Conservation (phyloP, 2,888 invertebrate species). For the Drosophila affinis region DNA sequence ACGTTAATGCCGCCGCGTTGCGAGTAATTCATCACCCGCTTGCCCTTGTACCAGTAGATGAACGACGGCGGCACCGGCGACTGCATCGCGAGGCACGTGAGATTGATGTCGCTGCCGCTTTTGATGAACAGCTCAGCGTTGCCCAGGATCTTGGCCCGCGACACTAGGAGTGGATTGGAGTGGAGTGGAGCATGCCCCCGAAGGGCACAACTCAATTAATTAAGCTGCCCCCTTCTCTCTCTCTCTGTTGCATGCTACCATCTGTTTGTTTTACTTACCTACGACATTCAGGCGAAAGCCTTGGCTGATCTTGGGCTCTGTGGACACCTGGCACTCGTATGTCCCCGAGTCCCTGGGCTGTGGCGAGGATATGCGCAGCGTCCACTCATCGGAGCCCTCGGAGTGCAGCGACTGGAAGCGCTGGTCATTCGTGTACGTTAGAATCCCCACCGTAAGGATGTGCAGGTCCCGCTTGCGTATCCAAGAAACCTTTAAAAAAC, state of each 20-base stretch:
- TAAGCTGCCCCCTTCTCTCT: conserved; percentile 15
- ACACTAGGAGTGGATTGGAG: conserved; percentile 87
- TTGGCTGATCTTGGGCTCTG: conserved; percentile 90
- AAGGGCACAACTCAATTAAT: conserved; percentile 26
- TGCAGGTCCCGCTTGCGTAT: conserved; percentile 92
- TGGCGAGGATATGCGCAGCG: conserved; percentile 88
- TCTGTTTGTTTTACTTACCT: conserved; percentile 85
- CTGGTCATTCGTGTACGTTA: conserved; percentile 90
- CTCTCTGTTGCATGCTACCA: not conserved
- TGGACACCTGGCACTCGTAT: conserved; percentile 91
- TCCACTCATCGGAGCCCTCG: conserved; percentile 90
- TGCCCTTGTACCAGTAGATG: conserved; percentile 94
- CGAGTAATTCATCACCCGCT: conserved; percentile 93
- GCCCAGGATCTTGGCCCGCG: conserved; percentile 94
- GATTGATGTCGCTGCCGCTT: conserved; percentile 96
- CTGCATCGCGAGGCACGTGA: conserved; percentile 94
- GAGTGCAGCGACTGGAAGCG: conserved; percentile 89
- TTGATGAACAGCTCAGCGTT: conserved; percentile 94
- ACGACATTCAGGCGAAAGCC: conserved; percentile 89
- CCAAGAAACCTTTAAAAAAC: conserved; percentile 87
- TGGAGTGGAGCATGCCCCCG: not conserved
- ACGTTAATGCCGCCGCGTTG: conserved; percentile 94
- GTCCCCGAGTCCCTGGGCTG: conserved; percentile 88
- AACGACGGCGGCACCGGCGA: conserved; percentile 88
- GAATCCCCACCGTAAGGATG: conserved; percentile 89